These are phyloP conservation scores for Synanthedon andrenaeformis DNA, from an alignment of 2,888 invertebrate species.

Conservation along the genomic window DNA sequence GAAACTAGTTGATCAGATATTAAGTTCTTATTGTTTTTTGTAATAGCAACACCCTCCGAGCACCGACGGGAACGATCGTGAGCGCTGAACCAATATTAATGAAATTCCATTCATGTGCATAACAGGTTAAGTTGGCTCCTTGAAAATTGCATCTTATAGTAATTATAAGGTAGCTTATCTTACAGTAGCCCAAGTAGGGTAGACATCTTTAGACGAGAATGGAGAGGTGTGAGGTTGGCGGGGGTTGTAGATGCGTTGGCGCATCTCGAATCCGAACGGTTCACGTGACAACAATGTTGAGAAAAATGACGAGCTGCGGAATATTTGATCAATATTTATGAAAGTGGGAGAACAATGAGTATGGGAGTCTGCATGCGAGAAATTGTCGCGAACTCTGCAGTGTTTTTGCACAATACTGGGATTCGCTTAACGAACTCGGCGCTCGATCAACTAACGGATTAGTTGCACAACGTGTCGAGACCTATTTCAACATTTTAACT, in stretches of 20 bases:
- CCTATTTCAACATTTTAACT: background rate
- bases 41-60: background rate
- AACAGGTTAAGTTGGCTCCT: slow-evolving; percentile 33
- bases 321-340: slow-evolving; percentile 47
- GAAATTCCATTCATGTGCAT: slow-evolving; percentile 38
- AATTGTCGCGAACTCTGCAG: slow-evolving; percentile 31
- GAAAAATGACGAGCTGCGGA: slow-evolving; percentile 32
- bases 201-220: too few species aligned
- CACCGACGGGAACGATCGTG: slow-evolving; percentile 17
- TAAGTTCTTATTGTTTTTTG: background rate
- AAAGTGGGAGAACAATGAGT: slow-evolving; percentile 58
- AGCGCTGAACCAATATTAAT: slow-evolving; percentile 34
- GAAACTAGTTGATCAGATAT: background rate
- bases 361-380: slow-evolving; percentile 41
- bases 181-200: slow-evolving; percentile 18
- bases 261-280: slow-evolving; percentile 30
- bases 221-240: slow-evolving; percentile 4
- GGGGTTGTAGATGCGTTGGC: slow-evolving; percentile 13
- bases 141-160: slow-evolving; percentile 30
- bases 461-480: background rate
- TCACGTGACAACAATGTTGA: slow-evolving; percentile 50
- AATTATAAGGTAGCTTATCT: slow-evolving; percentile 40
- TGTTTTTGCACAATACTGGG: slow-evolving; percentile 36
- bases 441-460: slow-evolving; percentile 4
- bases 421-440: slow-evolving; percentile 10